These are phyloP conservation scores for Ormyrus rosae DNA, from an alignment of 2,888 invertebrate species.

Conservation along the genomic window DNA sequence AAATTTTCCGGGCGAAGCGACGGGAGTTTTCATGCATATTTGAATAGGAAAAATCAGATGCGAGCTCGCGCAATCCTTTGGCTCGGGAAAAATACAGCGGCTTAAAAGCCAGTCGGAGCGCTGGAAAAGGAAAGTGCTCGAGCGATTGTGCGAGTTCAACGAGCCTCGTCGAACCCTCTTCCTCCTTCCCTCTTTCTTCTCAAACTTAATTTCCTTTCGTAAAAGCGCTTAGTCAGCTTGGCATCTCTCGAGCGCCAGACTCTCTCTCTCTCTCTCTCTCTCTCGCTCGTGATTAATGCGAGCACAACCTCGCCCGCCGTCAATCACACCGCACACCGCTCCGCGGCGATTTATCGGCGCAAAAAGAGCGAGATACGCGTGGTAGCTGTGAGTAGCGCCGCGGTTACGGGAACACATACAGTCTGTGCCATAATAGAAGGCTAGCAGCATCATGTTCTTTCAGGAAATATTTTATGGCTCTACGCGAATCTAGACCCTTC, in stretches of 20 bases:
- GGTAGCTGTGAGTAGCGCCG: not conserved
- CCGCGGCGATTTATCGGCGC: not conserved
- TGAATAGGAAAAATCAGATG: not conserved
- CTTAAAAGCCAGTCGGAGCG: not conserved
- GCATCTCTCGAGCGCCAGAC: slow-evolving; percentile 1
- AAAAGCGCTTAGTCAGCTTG: slow-evolving; percentile 36
- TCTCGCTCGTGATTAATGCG: slow-evolving; percentile 38
- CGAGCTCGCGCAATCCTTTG: no score
- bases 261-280: not conserved
- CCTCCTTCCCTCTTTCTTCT: slow-evolving; percentile 9
- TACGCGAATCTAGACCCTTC: no score
- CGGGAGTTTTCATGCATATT: no score
- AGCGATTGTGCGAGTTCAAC: slow-evolving; percentile 36
- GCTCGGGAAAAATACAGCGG: no score
- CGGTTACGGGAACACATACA: not conserved
- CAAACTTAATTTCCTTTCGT: slow-evolving; percentile 34
- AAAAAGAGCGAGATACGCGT: not conserved
- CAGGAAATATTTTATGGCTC: no score
- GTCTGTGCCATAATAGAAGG: no score
- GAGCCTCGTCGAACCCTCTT: slow-evolving; percentile 33
- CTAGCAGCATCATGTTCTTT: no score
- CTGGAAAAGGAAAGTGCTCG: slow-evolving; percentile 28
- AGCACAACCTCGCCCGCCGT: slow-evolving; percentile 19
- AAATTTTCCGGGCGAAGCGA: not conserved
- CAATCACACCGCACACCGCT: slow-evolving; percentile 22